These are phyloP conservation scores for Caenorhabditis inopinata DNA, from an alignment of 1,140 invertebrate genomes.

Conservation along the genomic window DNA sequence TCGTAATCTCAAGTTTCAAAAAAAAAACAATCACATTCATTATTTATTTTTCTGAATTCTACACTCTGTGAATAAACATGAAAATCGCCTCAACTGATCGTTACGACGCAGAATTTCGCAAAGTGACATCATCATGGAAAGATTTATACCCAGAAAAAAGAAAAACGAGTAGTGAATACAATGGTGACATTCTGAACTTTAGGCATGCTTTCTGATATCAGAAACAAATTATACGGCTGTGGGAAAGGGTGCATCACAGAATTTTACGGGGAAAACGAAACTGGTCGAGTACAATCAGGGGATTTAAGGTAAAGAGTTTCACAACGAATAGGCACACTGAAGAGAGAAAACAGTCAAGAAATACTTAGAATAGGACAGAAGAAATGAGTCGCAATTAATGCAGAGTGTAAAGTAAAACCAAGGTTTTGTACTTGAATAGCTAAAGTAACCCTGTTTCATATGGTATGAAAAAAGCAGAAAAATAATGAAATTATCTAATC, in stretches of 20 bases:
- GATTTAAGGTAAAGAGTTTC: not conserved
- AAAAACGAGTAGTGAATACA: no score
- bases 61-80: slow-evolving; percentile 12
- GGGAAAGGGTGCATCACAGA: slow-evolving; percentile 16
- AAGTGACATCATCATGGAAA: not conserved
- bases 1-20: not conserved
- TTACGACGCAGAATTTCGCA: no score
- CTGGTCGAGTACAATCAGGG: not conserved
- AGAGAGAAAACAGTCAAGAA: not conserved
- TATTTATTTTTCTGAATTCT: not conserved
- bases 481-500: not conserved
- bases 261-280: not conserved
- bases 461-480: not conserved
- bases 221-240: no score
- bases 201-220: no score
- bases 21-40: not conserved
- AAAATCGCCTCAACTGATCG: not conserved
- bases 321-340: not conserved
- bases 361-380: not conserved
- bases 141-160: not conserved
- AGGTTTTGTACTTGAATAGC: slow-evolving; percentile 1
- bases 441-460: not conserved
- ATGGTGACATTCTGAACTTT: no score
- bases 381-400: no score
- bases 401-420: not conserved